A percentile compares a stretch with the other conserved stretches of the same genome.
These are phyloP conservation scores for Cynopterus brachyotis DNA, from an alignment of 2,113 vertebrate species.

Conservation along the genomic window DNA sequence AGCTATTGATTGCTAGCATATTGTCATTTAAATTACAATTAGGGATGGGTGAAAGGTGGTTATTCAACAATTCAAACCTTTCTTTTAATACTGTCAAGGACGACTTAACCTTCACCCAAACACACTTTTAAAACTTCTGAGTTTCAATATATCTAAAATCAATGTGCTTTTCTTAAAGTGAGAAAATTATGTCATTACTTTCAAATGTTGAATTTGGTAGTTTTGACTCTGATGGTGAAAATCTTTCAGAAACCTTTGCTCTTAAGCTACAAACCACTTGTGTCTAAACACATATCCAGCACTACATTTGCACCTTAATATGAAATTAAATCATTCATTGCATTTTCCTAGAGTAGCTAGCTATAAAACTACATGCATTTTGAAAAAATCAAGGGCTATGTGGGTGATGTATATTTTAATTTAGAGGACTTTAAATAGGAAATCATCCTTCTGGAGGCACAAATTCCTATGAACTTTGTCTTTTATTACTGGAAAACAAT, in stretches of 20 bases:
- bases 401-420: constrained; percentile 53
- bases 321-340: constrained; percentile 71
- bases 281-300: constrained; percentile 58
- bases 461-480: constrained; percentile 32
- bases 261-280: constrained; percentile 57
- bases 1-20: constrained; percentile 96
- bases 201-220: constrained; percentile 11
- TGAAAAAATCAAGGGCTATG: constrained; percentile 56
- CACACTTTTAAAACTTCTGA: constrained; percentile 81
- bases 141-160: constrained; percentile 79
- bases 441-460: constrained; percentile 11
- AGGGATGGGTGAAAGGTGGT: constrained; percentile 92
- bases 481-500: constrained; percentile 45
- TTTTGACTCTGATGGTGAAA: constrained; percentile 47
- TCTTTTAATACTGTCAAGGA: constrained; percentile 88
- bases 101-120: constrained; percentile 88
- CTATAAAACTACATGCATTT: constrained; percentile 62
- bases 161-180: constrained; percentile 79
- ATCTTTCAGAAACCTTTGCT: constrained; percentile 40
- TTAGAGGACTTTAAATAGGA: constrained; percentile 47
- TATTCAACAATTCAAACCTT: constrained; percentile 93
- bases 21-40: constrained; percentile 99
- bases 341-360: constrained; percentile 74
- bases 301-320: constrained; percentile 70
- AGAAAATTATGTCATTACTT: constrained; percentile 68